Evolutionary conservation across 2,888 invertebrate species (phyloP).

Genomic region (Hartigia nigra): DNA sequence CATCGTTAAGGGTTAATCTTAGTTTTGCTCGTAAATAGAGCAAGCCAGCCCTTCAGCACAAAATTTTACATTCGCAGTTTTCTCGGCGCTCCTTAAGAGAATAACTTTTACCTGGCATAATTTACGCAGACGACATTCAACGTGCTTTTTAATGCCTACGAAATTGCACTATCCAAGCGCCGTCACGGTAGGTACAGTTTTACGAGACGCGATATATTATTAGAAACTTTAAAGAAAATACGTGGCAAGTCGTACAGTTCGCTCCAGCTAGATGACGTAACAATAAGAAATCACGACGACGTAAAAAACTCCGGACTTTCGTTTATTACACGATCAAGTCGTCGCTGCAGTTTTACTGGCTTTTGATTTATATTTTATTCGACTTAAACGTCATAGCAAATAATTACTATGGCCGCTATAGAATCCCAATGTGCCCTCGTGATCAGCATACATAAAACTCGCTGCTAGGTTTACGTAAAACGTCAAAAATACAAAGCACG

Average conservation of each 20-base stretch:
- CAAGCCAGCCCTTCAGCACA: not conserved
- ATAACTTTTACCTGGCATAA: not conserved
- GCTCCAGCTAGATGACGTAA: not conserved
- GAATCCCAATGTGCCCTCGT: not conserved
- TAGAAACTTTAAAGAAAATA: not conserved
- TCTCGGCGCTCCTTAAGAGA: not conserved
- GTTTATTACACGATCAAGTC: not conserved
- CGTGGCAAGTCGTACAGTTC: not conserved
- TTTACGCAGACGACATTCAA: not conserved
- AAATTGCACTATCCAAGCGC: not conserved
- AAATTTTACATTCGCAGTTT: not conserved
- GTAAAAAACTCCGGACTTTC: not conserved
- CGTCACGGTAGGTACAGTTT: not conserved
- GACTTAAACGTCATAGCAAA: not conserved
- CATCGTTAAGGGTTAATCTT: not conserved
- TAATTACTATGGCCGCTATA: not conserved
- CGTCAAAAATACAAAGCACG: not conserved
- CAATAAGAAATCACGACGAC: not conserved
- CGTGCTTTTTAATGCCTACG: not conserved
- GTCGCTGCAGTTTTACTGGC: not conserved
- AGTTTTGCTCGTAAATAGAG: not conserved
- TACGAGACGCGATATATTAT: not conserved
- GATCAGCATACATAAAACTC: not conserved
- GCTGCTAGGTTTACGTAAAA: not conserved
- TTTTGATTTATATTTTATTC: not conserved